These are phyloP conservation scores for Eupithecia exiguata DNA, from an alignment of 2,888 invertebrate species.

Conservation along the genomic window DNA sequence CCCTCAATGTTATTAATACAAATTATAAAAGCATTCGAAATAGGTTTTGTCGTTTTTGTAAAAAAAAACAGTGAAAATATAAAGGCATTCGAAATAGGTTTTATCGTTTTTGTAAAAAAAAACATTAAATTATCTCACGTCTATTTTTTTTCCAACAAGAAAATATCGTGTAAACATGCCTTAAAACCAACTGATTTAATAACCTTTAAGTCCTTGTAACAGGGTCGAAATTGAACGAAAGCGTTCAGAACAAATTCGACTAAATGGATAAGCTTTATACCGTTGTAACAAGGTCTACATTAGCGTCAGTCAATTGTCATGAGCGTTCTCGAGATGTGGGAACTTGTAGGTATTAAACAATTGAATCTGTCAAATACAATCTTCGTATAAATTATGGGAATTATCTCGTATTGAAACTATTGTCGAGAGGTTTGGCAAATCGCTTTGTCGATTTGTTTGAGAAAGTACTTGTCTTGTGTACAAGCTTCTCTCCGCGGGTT, in stretches of 20 bases:
- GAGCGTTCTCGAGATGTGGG: slow-evolving; percentile 41
- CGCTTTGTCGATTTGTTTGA: neutral
- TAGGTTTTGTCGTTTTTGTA: no score
- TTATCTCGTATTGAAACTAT: slow-evolving; percentile 32
- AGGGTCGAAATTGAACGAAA: slow-evolving; percentile 20
- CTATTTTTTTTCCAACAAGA: neutral
- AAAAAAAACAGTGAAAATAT: no score
- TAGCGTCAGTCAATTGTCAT: slow-evolving; percentile 37
- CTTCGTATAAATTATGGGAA: slow-evolving; percentile 39
- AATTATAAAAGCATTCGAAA: no score
- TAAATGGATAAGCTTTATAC: neutral
- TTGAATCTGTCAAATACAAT: slow-evolving; percentile 49
- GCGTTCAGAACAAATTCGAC: neutral
- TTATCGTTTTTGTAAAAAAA: no score
- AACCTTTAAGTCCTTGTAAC: slow-evolving; percentile 3
- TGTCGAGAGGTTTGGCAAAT: slow-evolving; percentile 24
- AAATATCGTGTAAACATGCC: neutral
- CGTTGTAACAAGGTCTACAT: slow-evolving; percentile 4
- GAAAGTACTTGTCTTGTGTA: neutral
- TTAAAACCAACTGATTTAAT: neutral
- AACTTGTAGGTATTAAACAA: slow-evolving; percentile 42
- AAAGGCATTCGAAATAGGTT: no score
- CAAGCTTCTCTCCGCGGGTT: neutral
- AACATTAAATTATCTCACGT: no score
- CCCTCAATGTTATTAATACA: no score